Percentiles rank a stretch among this genome's conserved stretches.
Conservation (phyloP, 1,140 invertebrate species). For the Sycophaga agraensis region DNA sequence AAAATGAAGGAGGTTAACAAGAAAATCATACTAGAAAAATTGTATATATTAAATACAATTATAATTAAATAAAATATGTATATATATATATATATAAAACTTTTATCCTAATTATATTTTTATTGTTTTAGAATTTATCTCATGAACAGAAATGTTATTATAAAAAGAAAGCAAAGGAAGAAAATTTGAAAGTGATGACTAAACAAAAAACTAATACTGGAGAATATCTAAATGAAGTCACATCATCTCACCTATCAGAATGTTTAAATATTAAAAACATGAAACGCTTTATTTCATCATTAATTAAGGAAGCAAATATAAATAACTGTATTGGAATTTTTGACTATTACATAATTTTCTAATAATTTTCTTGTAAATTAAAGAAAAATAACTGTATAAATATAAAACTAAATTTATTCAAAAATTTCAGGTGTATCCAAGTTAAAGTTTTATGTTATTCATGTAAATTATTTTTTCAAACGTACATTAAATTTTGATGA, state of each 20-base stretch:
- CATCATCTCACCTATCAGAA: not conserved
- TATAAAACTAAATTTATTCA: not conserved
- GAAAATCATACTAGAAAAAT: no score
- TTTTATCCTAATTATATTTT: no score
- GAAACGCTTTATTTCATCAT: constrained; percentile 1
- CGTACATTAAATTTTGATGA: constrained; percentile 30
- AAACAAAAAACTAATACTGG: not conserved
- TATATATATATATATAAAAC: no score
- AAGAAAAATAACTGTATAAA: no score
- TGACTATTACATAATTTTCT: not conserved
- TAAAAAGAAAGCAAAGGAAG: constrained; percentile 12
- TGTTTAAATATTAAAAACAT: constrained; percentile 3
- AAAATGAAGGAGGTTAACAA: no score
- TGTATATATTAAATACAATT: no score
- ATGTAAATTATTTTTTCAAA: constrained; percentile 52
- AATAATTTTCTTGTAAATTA: no score
- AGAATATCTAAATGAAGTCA: not conserved
- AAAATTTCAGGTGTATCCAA: not conserved
- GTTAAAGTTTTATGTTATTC: constrained; percentile 49
- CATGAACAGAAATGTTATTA: not conserved
- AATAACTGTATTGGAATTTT: not conserved
- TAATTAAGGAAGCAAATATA: not conserved
- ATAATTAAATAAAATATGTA: no score
- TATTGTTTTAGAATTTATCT: constrained; percentile 13
- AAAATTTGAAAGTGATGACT: not conserved